phyloP scores from a whole-genome alignment of 2,113 vertebrate genomes.

The Athene noctua region DNA sequence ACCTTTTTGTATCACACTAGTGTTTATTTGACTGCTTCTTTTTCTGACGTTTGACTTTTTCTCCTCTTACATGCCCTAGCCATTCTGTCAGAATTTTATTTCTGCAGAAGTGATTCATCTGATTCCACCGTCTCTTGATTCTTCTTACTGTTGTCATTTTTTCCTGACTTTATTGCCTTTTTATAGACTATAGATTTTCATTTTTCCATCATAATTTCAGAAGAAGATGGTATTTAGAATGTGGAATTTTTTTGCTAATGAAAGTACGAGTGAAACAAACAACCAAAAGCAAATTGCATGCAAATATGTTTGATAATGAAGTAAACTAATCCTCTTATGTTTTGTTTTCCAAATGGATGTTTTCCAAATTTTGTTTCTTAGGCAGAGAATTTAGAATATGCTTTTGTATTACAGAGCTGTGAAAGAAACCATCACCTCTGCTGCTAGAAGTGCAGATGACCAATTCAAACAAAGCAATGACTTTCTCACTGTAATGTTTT shows the following conservation, averaged over 20 bases:
- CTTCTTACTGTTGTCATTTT: background rate
- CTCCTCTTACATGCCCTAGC: background rate
- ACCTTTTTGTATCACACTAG: background rate
- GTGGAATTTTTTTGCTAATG: background rate
- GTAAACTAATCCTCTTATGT: background rate
- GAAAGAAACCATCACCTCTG: background rate
- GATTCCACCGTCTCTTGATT: background rate
- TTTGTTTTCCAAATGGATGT: background rate
- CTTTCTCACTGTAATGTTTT: background rate
- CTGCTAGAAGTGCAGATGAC: background rate
- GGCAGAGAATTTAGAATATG: background rate
- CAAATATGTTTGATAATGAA: background rate
- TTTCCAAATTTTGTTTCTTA: background rate
- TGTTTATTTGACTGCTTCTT: background rate
- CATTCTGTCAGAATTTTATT: background rate
- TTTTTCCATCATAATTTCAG: background rate
- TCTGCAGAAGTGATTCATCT: background rate
- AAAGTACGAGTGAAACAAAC: background rate
- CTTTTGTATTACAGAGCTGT: background rate
- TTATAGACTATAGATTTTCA: background rate
- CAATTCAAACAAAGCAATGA: background rate
- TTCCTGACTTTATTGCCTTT: background rate
- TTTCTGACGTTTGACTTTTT: background rate
- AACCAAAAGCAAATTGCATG: background rate
- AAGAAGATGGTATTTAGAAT: background rate